Evolutionary conservation across 2,888 invertebrate species (phyloP).

Genomic region (Lypha dubia): DNA sequence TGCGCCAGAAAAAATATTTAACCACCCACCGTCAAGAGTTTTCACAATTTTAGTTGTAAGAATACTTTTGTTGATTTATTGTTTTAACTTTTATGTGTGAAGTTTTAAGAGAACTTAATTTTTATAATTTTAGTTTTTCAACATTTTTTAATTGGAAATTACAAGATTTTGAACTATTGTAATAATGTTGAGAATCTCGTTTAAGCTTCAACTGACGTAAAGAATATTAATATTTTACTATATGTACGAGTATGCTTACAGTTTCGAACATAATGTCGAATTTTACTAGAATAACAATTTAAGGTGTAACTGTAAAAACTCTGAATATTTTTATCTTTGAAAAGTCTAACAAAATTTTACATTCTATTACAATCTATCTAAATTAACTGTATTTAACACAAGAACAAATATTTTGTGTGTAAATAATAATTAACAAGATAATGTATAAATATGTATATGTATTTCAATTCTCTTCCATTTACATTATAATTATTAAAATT

Average conservation of each 20-base stretch:
- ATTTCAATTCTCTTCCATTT: constrained; percentile 31
- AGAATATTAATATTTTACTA: neutral
- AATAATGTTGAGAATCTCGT: neutral
- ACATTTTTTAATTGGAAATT: no score
- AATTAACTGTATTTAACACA: neutral
- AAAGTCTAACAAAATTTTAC: neutral
- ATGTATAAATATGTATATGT: neutral
- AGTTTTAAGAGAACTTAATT: no score
- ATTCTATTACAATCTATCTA: neutral
- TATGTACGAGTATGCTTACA: neutral
- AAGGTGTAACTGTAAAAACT: neutral
- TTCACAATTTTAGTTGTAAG: no score
- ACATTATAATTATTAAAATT: neutral
- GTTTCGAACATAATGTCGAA: neutral
- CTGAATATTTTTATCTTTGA: neutral
- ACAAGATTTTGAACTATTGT: no score
- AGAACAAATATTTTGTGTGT: neutral
- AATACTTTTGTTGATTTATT: no score
- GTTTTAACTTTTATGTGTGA: no score
- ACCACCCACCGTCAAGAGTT: no score
- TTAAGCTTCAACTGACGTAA: neutral
- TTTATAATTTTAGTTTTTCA: no score
- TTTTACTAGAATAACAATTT: neutral
- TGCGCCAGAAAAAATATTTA: no score
- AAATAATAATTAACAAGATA: neutral